Percentiles rank a stretch among this genome's conserved stretches.
Conservation (phyloP, 1,140 invertebrate genomes). For the Oreohelix idahoensis region DNA sequence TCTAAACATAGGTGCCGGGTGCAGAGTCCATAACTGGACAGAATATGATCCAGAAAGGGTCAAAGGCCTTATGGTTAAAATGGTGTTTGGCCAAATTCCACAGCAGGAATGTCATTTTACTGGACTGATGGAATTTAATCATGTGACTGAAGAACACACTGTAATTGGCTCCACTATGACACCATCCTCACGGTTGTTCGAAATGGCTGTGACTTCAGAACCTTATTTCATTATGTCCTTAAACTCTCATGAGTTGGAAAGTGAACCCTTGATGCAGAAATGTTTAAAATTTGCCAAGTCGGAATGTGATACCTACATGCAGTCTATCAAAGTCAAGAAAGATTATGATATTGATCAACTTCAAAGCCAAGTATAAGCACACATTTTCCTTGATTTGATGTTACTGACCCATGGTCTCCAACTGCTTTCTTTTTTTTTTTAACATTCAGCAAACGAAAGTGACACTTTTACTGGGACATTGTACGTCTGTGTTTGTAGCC, state of each 20-base stretch:
- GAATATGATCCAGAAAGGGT: conserved; percentile 18
- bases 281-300: conserved; percentile 48
- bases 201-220: conserved; percentile 57
- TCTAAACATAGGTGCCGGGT: conserved; percentile 7
- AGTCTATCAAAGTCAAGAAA: conserved; percentile 58
- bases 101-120: conserved; percentile 61
- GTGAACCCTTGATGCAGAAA: conserved; percentile 37
- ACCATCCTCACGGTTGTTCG: conserved; percentile 52
- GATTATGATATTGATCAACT: conserved; percentile 47
- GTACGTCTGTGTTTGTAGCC: no score
- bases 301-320: conserved; percentile 52
- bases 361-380: conserved; percentile 19
- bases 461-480: no score
- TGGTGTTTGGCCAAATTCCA: conserved; percentile 57
- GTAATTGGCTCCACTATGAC: conserved; percentile 55
- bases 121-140: conserved; percentile 55
- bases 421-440: no score
- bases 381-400: neutral
- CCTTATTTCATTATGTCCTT: conserved; percentile 56
- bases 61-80: conserved; percentile 42
- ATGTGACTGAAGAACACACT: conserved; percentile 61
- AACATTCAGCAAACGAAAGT: no score
- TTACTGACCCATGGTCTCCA: neutral
- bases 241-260: conserved; percentile 50
- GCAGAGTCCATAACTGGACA: conserved; percentile 38